Conservation (phyloP, 2,113 vertebrate species). For the Arothron firmamentum region DNA sequence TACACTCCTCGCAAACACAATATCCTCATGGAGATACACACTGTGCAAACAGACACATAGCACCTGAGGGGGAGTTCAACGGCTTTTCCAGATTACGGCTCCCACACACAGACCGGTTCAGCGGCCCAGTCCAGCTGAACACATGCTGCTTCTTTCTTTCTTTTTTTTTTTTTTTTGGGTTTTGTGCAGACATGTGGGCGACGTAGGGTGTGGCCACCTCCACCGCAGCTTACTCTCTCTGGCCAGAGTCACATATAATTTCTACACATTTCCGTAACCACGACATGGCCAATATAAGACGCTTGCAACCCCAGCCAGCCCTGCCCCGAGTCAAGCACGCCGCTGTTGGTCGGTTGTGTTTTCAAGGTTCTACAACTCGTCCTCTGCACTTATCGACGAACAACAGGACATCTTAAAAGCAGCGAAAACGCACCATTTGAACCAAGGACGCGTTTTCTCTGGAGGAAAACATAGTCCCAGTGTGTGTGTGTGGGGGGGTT, state of each 20-base stretch:
- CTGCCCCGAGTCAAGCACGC: constrained; percentile 21
- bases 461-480: constrained; percentile 4
- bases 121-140: constrained; percentile 50
- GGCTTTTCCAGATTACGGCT: constrained; percentile 53
- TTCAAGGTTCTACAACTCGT: constrained; percentile 41
- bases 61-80: constrained; percentile 54
- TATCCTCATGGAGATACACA: constrained; percentile 34
- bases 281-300: constrained; percentile 70
- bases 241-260: constrained; percentile 68
- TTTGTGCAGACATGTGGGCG: constrained; percentile 59
- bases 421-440: constrained; percentile 41
- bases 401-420: constrained; percentile 22
- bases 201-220: constrained; percentile 54
- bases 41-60: constrained; percentile 40
- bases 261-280: constrained; percentile 69
- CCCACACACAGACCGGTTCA: constrained; percentile 52
- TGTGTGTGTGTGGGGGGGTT: constrained; percentile 13
- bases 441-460: constrained; percentile 50
- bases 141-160: constrained; percentile 5
- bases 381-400: constrained; percentile 37
- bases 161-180: constrained; percentile 1
- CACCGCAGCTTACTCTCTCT: constrained; percentile 66
- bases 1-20: constrained; percentile 37
- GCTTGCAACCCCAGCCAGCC: constrained; percentile 44
- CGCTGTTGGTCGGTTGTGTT: constrained; percentile 25